These are phyloP conservation scores for Lycaena phlaeas DNA, from an alignment of 2,888 invertebrate species.

Conservation along the genomic window DNA sequence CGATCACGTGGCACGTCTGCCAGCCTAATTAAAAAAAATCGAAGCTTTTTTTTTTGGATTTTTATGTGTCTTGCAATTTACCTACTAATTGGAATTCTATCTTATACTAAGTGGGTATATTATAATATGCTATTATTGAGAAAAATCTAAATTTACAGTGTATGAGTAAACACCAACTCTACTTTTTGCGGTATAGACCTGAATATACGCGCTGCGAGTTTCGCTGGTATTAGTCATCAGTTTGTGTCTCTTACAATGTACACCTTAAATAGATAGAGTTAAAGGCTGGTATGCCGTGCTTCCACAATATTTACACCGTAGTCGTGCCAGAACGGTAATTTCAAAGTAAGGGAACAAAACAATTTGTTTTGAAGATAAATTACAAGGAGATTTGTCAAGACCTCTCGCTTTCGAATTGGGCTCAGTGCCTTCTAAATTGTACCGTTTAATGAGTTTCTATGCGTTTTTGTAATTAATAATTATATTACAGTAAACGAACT, in stretches of 20 bases:
- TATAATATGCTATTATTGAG: too few species aligned
- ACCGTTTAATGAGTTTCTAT: slow-evolving; percentile 14
- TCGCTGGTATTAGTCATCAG: neutral
- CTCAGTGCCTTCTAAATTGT: slow-evolving; percentile 16
- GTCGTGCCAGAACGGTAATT: slow-evolving; percentile 18
- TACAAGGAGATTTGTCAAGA: slow-evolving; percentile 21
- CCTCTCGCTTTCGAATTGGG: slow-evolving; percentile 13
- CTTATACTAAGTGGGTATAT: too few species aligned
- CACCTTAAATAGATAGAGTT: neutral
- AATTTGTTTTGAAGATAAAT: slow-evolving; percentile 23
- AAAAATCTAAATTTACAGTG: too few species aligned
- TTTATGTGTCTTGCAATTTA: too few species aligned
- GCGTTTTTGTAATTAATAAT: neutral
- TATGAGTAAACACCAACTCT: too few species aligned
- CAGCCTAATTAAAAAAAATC: too few species aligned
- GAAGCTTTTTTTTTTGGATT: too few species aligned
- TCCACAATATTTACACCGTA: slow-evolving; percentile 8
- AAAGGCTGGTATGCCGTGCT: neutral
- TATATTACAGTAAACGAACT: too few species aligned
- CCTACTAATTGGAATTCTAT: too few species aligned
- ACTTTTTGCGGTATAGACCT: neutral
- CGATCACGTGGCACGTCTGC: too few species aligned
- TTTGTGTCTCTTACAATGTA: neutral
- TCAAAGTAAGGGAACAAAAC: slow-evolving; percentile 18
- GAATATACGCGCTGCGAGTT: neutral